A percentile compares a stretch with the other conserved stretches of the same genome.
These are phyloP conservation scores for Pollicipes pollicipes DNA, from an alignment of 1,140 invertebrate genomes.

Conservation along the genomic window DNA sequence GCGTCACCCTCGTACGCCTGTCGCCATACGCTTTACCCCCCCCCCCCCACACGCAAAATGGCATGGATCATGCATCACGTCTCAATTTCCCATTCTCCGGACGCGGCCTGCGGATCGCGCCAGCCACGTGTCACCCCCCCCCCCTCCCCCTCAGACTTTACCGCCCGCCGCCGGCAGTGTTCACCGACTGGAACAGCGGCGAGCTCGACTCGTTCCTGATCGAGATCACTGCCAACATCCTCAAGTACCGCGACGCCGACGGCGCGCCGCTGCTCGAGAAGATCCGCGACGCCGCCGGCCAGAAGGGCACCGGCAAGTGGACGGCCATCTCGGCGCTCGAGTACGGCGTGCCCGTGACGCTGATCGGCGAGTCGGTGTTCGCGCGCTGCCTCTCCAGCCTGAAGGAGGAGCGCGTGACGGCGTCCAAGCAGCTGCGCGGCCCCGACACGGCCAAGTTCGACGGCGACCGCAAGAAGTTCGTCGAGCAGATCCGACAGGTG, in stretches of 20 bases:
- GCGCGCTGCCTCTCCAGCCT: slow-evolving; percentile 83
- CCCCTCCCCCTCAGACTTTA: no score
- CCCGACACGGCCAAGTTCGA: slow-evolving; percentile 36
- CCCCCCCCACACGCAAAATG: no score
- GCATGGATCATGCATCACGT: no score
- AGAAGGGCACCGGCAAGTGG: slow-evolving; percentile 99
- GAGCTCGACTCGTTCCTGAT: slow-evolving; percentile 96
- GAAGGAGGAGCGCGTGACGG: slow-evolving; percentile 59
- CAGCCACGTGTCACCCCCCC: no score
- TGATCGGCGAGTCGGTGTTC: slow-evolving; percentile 97
- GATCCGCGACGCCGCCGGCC: slow-evolving; percentile 88
- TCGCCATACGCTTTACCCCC: no score
- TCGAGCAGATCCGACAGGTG: slow-evolving; percentile 50
- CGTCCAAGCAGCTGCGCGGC: slow-evolving; percentile 57
- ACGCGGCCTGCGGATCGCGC: no score
- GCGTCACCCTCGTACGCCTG: no score
- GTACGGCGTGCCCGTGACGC: slow-evolving; percentile 89
- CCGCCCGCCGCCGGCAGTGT: slow-evolving; percentile 32
- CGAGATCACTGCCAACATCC: slow-evolving; percentile 92
- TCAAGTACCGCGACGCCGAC: slow-evolving; percentile 77
- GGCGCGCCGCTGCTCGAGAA: slow-evolving; percentile 69
- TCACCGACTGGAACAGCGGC: slow-evolving; percentile 89
- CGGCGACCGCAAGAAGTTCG: slow-evolving; percentile 59
- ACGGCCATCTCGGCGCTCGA: slow-evolving; percentile 91
- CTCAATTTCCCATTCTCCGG: no score